These are phyloP conservation scores for Cylloceria caligata DNA, from an alignment of 2,888 invertebrate genomes.

Conservation along the genomic window DNA sequence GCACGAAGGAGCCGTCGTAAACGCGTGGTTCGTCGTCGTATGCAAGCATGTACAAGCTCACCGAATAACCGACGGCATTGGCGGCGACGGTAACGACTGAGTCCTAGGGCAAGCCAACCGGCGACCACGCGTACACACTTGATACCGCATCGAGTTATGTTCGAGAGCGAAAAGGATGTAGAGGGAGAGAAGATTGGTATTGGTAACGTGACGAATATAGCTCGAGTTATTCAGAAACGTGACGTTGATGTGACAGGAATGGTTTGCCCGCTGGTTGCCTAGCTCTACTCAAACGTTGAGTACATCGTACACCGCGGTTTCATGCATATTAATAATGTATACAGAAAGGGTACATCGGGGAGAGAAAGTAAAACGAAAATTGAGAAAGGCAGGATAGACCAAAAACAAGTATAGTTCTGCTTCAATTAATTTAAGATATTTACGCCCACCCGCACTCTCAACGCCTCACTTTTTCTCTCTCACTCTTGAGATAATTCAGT, in stretches of 20 bases:
- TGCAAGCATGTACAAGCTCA: background rate
- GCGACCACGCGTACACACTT: constrained; percentile 20
- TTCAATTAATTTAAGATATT: constrained; percentile 76
- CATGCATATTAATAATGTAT: background rate
- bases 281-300: background rate
- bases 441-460: constrained; percentile 59
- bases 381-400: constrained; percentile 4
- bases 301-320: constrained; percentile 27
- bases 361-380: background rate
- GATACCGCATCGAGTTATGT: constrained; percentile 32
- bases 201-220: constrained; percentile 76
- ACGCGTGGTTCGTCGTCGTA: constrained; percentile 24
- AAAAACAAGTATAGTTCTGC: constrained; percentile 18
- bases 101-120: background rate
- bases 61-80: background rate
- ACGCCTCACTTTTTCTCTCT: constrained; percentile 25
- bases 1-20: constrained; percentile 19
- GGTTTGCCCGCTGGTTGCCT: constrained; percentile 34
- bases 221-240: constrained; percentile 79
- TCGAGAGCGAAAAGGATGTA: constrained; percentile 25
- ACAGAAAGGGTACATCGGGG: background rate
- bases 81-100: background rate
- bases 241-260: constrained; percentile 79
- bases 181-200: constrained; percentile 42
- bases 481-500: constrained; percentile 38